A percentile compares a stretch with the other conserved stretches of the same genome.
These are phyloP conservation scores for Baronia brevicornis DNA, from an alignment of 2,888 invertebrate genomes.

Conservation along the genomic window DNA sequence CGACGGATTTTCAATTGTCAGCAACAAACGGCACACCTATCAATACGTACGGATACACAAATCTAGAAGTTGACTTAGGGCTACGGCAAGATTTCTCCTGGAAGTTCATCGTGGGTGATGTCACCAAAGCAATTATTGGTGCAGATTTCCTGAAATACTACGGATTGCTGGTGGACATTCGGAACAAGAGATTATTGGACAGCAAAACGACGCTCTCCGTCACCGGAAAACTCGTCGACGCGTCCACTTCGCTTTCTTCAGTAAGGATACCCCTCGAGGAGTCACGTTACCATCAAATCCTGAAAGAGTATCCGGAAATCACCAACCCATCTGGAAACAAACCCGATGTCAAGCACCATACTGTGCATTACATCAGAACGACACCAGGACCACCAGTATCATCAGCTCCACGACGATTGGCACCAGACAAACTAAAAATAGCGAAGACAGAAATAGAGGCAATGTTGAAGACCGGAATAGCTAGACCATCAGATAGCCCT, in stretches of 20 bases:
- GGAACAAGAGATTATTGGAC: slow-evolving; percentile 23
- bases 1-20: slow-evolving; percentile 21
- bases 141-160: slow-evolving; percentile 33
- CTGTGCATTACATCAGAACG: slow-evolving; percentile 16
- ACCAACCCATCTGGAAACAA: slow-evolving; percentile 11
- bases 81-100: slow-evolving; percentile 25
- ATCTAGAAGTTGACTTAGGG: slow-evolving; percentile 15
- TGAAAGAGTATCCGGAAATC: slow-evolving; percentile 15
- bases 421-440: slow-evolving; percentile 12
- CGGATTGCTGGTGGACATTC: slow-evolving; percentile 29
- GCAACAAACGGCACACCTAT: slow-evolving; percentile 34
- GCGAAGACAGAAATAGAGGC: slow-evolving; percentile 20
- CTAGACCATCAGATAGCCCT: slow-evolving; percentile 15
- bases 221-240: neutral
- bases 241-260: slow-evolving; percentile 11
- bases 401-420: slow-evolving; percentile 16
- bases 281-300: slow-evolving; percentile 11
- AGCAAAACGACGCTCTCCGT: slow-evolving; percentile 15
- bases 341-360: slow-evolving; percentile 8
- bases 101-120: slow-evolving; percentile 33
- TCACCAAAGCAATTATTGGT: slow-evolving; percentile 34
- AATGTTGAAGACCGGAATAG: slow-evolving; percentile 20
- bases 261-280: slow-evolving; percentile 11
- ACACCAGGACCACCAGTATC: slow-evolving; percentile 18
- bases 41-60: slow-evolving; percentile 18